phyloP scores from a whole-genome alignment of 2,797 vertebrate genomes.

The Myotis pilosus region DNA sequence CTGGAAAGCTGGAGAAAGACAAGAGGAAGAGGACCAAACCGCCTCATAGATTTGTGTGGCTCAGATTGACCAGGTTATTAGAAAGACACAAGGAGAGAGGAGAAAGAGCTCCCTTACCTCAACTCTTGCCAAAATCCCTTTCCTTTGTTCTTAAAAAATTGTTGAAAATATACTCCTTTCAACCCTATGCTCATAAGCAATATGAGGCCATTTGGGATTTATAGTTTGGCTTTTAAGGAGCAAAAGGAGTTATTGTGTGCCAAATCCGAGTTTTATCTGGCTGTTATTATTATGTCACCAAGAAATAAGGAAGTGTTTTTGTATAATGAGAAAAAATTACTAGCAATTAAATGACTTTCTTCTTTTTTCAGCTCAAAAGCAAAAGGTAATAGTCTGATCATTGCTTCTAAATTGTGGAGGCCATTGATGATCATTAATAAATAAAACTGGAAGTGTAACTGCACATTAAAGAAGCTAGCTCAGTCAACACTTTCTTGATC shows the following conservation, averaged over 20 bases:
- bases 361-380: constrained; percentile 41
- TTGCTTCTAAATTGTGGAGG: constrained; percentile 56
- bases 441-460: constrained; percentile 45
- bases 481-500: constrained; percentile 11
- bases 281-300: constrained; percentile 51
- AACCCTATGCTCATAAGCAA: not conserved
- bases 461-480: not conserved
- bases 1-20: not conserved
- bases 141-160: not conserved
- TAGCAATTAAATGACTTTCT: constrained; percentile 65
- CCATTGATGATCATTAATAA: constrained; percentile 51
- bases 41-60: not conserved
- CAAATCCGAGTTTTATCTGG: constrained; percentile 46
- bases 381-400: constrained; percentile 64
- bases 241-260: constrained; percentile 21
- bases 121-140: not conserved
- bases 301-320: constrained; percentile 30
- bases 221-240: constrained; percentile 57
- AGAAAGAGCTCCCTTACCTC: not conserved
- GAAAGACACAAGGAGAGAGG: not conserved
- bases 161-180: constrained; percentile 27
- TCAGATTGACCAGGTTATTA: not conserved
- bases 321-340: constrained; percentile 61
- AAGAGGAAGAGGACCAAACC: not conserved
- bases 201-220: constrained; percentile 38